A percentile compares a stretch with the other conserved stretches of the same genome.
phyloP scores from a whole-genome alignment of 2,888 invertebrate genomes.

The Leptinotarsa juncta region DNA sequence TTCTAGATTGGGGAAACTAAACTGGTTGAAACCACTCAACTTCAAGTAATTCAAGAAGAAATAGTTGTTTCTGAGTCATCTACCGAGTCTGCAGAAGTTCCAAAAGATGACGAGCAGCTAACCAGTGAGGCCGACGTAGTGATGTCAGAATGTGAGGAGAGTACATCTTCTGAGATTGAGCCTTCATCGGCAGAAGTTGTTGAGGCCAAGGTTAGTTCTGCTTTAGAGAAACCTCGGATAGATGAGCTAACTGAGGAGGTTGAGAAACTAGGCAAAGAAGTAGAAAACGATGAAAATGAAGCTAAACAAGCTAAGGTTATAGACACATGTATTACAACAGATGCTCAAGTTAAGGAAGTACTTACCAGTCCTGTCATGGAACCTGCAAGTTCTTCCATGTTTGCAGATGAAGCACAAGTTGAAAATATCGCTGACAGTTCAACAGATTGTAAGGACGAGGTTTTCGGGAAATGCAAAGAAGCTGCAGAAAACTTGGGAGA shows the following conservation, averaged over 20 bases:
- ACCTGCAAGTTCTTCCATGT: constrained; percentile 20
- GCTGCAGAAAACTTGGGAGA: constrained; percentile 35
- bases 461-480: constrained; percentile 18
- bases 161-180: neutral
- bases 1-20: constrained; percentile 30
- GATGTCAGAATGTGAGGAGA: constrained; percentile 10
- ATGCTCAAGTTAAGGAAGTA: neutral
- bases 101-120: neutral
- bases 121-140: constrained; percentile 16
- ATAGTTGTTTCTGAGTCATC: constrained; percentile 7
- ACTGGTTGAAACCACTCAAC: constrained; percentile 48
- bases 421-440: constrained; percentile 33
- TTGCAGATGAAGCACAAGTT: constrained; percentile 17
- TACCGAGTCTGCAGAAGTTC: constrained; percentile 10
- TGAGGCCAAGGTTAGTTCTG: constrained; percentile 31
- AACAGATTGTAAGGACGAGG: constrained; percentile 17
- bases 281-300: constrained; percentile 27
- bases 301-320: constrained; percentile 23
- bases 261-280: constrained; percentile 28
- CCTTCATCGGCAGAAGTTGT: constrained; percentile 23
- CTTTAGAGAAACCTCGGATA: constrained; percentile 47
- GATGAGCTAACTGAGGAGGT: constrained; percentile 25
- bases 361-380: constrained; percentile 5
- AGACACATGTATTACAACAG: neutral
- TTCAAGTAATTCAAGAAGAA: constrained; percentile 64